Evolutionary conservation across 2,888 invertebrate genomes (phyloP).

Genomic region (Ormyrus pomaceus): DNA sequence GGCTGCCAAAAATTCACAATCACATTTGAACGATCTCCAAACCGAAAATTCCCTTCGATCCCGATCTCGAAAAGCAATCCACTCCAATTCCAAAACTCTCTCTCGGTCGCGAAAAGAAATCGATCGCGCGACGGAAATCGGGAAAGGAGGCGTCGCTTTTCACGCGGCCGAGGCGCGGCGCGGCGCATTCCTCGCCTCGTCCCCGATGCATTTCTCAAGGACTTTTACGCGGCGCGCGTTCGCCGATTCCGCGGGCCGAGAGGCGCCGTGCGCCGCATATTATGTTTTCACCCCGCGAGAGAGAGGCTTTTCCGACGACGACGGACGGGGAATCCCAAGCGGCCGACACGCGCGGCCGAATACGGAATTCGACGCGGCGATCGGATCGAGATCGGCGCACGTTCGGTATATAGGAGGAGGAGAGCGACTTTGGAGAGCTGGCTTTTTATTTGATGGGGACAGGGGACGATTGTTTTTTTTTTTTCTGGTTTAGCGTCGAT

Average conservation of each 20-base stretch:
- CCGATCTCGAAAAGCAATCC: neutral
- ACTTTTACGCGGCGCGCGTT: conserved; percentile 60
- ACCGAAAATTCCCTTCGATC: neutral
- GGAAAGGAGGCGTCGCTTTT: conserved; percentile 55
- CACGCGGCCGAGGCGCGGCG: neutral
- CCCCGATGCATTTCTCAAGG: conserved; percentile 71
- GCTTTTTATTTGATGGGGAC: too few relatives aligned
- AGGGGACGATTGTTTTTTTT: too few relatives aligned
- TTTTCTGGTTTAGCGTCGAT: too few relatives aligned
- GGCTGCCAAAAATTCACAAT: too few relatives aligned
- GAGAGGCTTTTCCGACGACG: conserved; percentile 57
- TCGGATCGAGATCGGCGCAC: neutral
- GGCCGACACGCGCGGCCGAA: neutral
- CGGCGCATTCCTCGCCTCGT: conserved; percentile 66
- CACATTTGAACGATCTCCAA: too few relatives aligned
- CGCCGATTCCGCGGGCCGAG: conserved; percentile 72
- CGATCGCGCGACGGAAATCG: too few relatives aligned
- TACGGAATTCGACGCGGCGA: conserved; percentile 25
- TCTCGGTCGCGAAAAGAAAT: conserved; percentile 9
- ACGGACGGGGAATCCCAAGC: conserved; percentile 52
- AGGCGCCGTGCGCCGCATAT: conserved; percentile 71
- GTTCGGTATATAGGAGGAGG: neutral
- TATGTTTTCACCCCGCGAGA: conserved; percentile 38
- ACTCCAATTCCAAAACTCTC: neutral
- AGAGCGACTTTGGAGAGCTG: neutral